These are phyloP conservation scores for Anguilla pacifica DNA, from an alignment of 2,797 vertebrate species.

Conservation along the genomic window DNA sequence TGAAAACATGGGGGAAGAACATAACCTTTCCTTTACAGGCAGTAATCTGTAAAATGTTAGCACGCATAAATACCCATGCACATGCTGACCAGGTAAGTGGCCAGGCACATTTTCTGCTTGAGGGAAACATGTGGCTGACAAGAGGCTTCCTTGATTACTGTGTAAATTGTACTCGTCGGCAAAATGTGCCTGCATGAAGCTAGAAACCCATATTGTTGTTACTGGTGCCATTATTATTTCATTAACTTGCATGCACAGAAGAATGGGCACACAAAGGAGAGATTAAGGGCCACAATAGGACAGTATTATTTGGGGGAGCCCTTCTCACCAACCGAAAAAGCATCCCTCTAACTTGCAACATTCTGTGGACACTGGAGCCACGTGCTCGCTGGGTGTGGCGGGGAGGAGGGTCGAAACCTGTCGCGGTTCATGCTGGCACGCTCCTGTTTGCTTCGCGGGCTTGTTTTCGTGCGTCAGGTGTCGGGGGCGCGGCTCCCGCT, in stretches of 20 bases:
- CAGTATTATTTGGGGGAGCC: neutral
- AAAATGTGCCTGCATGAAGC: slow-evolving; percentile 16
- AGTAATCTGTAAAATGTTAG: slow-evolving; percentile 19
- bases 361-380: neutral
- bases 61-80: neutral
- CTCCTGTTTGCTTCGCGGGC: neutral
- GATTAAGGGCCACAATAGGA: neutral
- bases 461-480: slow-evolving; percentile 6
- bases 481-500: neutral
- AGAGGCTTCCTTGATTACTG: neutral
- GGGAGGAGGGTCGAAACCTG: neutral
- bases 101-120: neutral
- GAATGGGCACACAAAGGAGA: neutral
- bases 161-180: neutral
- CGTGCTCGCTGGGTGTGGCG: neutral
- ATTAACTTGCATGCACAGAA: slow-evolving; percentile 31
- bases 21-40: neutral
- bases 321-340: neutral
- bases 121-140: neutral
- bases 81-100: neutral
- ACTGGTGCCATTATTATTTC: slow-evolving; percentile 23
- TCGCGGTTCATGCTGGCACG: neutral
- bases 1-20: neutral
- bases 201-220: slow-evolving; percentile 9
- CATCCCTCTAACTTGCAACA: neutral